phyloP scores from a whole-genome alignment of 2,888 invertebrate genomes.

The Drosophila prostipennis region DNA sequence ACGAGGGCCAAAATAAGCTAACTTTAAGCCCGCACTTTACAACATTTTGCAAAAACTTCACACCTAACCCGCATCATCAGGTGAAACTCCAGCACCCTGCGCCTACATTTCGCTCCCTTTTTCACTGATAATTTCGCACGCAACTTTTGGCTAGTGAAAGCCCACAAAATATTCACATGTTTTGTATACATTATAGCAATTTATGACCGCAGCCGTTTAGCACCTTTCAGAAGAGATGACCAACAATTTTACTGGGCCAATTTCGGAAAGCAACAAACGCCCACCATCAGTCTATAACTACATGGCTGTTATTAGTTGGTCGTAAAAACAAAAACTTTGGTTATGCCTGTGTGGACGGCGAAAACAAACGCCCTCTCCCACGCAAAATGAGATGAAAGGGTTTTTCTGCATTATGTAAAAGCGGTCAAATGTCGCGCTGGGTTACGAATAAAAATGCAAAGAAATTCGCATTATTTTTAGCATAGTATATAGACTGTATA shows the following conservation, averaged over 20 bases:
- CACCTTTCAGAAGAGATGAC: slow-evolving; percentile 52
- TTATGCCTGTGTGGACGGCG: slow-evolving; percentile 20
- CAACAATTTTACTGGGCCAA: slow-evolving; percentile 23
- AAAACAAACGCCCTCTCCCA: slow-evolving; percentile 28
- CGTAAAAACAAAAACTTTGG: slow-evolving; percentile 28
- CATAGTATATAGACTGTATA: slow-evolving; percentile 21
- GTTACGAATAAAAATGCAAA: slow-evolving; percentile 9
- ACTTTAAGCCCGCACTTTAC: slow-evolving; percentile 22
- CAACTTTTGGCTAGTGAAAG: slow-evolving; percentile 65
- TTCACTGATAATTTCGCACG: slow-evolving; percentile 41
- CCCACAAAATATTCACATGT: slow-evolving; percentile 55
- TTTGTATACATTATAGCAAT: slow-evolving; percentile 45
- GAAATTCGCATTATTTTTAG: slow-evolving; percentile 53
- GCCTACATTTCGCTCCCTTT: slow-evolving; percentile 23
- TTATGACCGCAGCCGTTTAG: slow-evolving; percentile 67
- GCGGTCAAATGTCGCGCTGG: slow-evolving; percentile 50
- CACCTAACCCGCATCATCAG: slow-evolving; percentile 42
- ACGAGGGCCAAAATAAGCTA: neutral
- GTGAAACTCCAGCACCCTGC: slow-evolving; percentile 29
- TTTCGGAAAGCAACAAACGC: slow-evolving; percentile 20
- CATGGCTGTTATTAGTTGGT: slow-evolving; percentile 34
- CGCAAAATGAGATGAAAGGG: neutral
- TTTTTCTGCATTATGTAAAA: slow-evolving; percentile 55
- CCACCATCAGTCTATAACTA: slow-evolving; percentile 17
- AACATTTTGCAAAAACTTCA: slow-evolving; percentile 17